These are phyloP conservation scores for Emydoidea blandingii DNA, from an alignment of 2,797 vertebrate species.

Conservation along the genomic window DNA sequence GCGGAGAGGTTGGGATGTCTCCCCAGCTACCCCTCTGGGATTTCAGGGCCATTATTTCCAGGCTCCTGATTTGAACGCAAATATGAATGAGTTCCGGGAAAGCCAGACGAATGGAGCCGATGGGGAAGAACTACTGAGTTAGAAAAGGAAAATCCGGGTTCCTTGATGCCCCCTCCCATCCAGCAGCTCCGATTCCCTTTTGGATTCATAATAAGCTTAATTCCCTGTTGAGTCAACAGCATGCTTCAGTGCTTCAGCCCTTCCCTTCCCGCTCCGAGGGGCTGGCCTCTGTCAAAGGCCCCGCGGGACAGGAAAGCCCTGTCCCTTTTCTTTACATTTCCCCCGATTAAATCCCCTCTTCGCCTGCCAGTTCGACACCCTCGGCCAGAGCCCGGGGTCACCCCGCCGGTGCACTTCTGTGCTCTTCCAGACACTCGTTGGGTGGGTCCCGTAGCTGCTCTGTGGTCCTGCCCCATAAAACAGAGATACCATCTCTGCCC, in stretches of 20 bases:
- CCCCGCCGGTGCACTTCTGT: neutral
- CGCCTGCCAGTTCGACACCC: neutral
- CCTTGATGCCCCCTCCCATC: too few species aligned
- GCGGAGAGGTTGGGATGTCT: neutral
- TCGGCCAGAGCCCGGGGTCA: accelerated
- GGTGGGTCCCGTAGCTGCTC: too few species aligned
- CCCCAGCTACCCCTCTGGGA: neutral
- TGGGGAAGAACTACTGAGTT: neutral
- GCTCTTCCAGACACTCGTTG: too few species aligned
- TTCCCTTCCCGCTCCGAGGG: neutral
- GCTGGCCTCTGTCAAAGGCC: neutral
- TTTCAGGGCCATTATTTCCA: too few species aligned
- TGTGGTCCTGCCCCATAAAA: too few species aligned
- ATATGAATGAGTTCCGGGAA: neutral
- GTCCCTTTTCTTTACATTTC: neutral
- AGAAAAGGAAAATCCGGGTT: too few species aligned
- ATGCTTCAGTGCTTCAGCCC: conserved; percentile 2
- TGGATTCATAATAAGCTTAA: conserved; percentile 35
- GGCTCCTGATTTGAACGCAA: neutral
- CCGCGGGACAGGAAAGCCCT: neutral
- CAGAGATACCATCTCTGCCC: too few species aligned
- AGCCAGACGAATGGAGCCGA: neutral
- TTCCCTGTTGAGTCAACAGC: conserved; percentile 64
- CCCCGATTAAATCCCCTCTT: neutral
- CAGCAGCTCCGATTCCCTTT: neutral